Conservation (phyloP, 2,888 invertebrate species). For the Theretra japonica region DNA sequence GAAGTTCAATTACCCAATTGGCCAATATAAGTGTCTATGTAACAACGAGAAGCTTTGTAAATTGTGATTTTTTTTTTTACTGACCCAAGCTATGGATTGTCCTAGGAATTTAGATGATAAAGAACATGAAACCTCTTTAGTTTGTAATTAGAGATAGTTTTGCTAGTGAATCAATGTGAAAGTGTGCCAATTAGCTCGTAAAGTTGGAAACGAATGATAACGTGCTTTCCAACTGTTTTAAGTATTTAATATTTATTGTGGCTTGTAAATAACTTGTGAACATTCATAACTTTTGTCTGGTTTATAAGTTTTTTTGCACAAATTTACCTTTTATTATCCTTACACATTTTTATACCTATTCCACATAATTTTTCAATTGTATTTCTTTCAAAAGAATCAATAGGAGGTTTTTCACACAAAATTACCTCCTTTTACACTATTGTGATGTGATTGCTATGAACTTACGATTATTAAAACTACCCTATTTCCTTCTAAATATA, state of each 20-base stretch:
- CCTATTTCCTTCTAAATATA: too few relatives aligned
- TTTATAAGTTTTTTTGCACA: slow-evolving; percentile 49
- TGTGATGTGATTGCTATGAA: too few relatives aligned
- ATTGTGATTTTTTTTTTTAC: background rate
- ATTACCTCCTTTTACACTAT: too few relatives aligned
- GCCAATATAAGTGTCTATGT: too few relatives aligned
- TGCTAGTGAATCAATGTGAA: slow-evolving; percentile 84
- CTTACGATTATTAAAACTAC: too few relatives aligned
- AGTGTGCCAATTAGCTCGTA: slow-evolving; percentile 82
- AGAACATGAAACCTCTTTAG: slow-evolving; percentile 66
- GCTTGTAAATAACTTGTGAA: slow-evolving; percentile 65
- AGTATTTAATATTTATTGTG: slow-evolving; percentile 76
- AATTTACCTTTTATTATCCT: slow-evolving; percentile 33
- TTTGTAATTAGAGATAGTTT: slow-evolving; percentile 74
- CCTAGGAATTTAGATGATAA: slow-evolving; percentile 42
- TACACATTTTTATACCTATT: background rate
- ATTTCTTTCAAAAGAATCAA: background rate
- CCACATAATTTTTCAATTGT: too few relatives aligned
- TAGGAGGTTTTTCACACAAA: too few relatives aligned
- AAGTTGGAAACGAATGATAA: slow-evolving; percentile 51
- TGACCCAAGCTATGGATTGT: slow-evolving; percentile 23
- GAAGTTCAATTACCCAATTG: too few relatives aligned
- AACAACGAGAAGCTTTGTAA: background rate
- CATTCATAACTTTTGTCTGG: slow-evolving; percentile 54
- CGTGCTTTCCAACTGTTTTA: slow-evolving; percentile 57